phyloP scores from a whole-genome alignment of 2,888 invertebrate genomes.

The Drosophila birchii region DNA sequence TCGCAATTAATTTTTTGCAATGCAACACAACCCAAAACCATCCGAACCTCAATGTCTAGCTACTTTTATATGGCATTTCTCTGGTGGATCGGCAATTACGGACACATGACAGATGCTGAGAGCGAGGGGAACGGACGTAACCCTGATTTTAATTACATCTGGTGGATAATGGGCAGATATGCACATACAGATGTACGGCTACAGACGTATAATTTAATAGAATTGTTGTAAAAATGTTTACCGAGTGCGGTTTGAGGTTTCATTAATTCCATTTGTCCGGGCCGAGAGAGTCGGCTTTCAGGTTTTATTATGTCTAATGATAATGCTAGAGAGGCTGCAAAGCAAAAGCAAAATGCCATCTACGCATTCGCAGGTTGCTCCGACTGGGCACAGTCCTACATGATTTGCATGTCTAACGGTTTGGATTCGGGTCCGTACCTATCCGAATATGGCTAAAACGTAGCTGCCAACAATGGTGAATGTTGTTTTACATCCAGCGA shows the following conservation, averaged over 20 bases:
- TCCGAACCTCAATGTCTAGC: background rate
- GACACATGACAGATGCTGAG: constrained; percentile 42
- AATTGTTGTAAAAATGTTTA: constrained; percentile 51
- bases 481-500: constrained; percentile 54
- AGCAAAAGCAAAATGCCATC: constrained; percentile 11
- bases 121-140: background rate
- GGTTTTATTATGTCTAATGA: constrained; percentile 32
- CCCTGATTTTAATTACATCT: constrained; percentile 42
- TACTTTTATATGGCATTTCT: constrained; percentile 40
- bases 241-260: constrained; percentile 52
- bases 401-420: constrained; percentile 51
- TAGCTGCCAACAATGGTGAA: constrained; percentile 70
- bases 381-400: constrained; percentile 38
- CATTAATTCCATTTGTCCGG: constrained; percentile 17
- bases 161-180: constrained; percentile 38
- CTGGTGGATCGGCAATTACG: constrained; percentile 48
- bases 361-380: constrained; percentile 46
- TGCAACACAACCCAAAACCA: constrained; percentile 28
- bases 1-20: constrained; percentile 41
- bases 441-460: constrained; percentile 65
- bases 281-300: constrained; percentile 5
- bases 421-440: background rate
- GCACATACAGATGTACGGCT: constrained; percentile 18
- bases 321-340: constrained; percentile 17
- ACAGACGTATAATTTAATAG: constrained; percentile 52